Evolutionary conservation across 1,140 invertebrate species (phyloP).

Genomic region (Magallana angulata): DNA sequence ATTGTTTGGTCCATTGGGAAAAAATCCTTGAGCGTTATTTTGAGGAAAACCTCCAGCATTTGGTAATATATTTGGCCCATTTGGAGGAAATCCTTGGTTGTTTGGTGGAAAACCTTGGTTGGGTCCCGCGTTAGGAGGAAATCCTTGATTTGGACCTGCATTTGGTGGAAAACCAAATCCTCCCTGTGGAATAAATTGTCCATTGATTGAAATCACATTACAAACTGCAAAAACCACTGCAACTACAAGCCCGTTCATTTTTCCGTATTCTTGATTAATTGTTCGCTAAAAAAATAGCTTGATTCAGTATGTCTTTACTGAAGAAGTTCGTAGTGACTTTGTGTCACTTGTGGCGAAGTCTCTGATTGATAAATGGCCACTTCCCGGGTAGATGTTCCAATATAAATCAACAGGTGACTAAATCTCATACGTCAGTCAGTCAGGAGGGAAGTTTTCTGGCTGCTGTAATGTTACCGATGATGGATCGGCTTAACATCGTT

Average conservation of each 20-base stretch:
- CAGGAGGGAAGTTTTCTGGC: background rate
- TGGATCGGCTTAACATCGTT: background rate
- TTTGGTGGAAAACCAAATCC: slow-evolving; percentile 17
- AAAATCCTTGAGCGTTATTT: slow-evolving; percentile 26
- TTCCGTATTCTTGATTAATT: no score
- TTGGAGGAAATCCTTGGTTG: slow-evolving; percentile 38
- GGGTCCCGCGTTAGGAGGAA: slow-evolving; percentile 1
- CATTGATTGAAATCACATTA: background rate
- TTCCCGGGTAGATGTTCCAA: slow-evolving; percentile 15
- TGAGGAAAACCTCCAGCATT: slow-evolving; percentile 34
- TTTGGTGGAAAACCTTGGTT: slow-evolving; percentile 15
- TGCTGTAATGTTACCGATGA: background rate
- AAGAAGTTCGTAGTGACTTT: background rate
- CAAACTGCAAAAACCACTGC: background rate
- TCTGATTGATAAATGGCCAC: background rate
- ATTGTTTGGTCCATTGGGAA: slow-evolving; percentile 17
- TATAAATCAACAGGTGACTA: slow-evolving; percentile 13
- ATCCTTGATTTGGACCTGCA: slow-evolving; percentile 3
- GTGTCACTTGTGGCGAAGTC: background rate
- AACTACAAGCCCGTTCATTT: background rate
- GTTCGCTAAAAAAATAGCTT: background rate
- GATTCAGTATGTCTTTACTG: background rate
- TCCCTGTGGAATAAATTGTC: slow-evolving; percentile 24
- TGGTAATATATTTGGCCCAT: slow-evolving; percentile 32
- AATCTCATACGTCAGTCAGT: slow-evolving; percentile 2